These are phyloP conservation scores for Martes martes DNA, from an alignment of 2,113 vertebrate species.

Conservation along the genomic window DNA sequence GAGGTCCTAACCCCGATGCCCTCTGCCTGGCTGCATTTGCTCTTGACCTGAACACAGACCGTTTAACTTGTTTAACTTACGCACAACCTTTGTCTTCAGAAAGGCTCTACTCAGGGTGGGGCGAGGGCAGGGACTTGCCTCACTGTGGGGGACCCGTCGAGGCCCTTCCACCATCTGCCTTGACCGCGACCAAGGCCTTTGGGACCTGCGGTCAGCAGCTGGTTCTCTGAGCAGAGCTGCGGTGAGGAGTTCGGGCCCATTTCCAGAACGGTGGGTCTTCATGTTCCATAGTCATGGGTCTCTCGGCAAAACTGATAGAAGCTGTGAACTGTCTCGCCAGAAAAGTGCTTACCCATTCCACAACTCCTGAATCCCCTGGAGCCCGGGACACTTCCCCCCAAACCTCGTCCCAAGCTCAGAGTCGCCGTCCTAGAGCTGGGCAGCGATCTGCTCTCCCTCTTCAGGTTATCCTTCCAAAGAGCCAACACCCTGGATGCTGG, in stretches of 20 bases:
- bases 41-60: not conserved
- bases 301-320: not conserved
- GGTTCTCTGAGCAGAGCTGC: not conserved
- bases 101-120: not conserved
- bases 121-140: not conserved
- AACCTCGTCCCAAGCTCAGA: not conserved
- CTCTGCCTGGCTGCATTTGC: not conserved
- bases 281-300: not conserved
- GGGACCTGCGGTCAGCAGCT: not conserved
- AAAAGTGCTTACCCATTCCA: not conserved
- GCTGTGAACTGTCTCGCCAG: not conserved
- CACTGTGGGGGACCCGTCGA: not conserved
- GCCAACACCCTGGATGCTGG: not conserved
- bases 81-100: not conserved
- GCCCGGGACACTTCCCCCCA: accelerated
- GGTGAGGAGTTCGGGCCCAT: not conserved
- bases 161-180: not conserved
- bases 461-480: not conserved
- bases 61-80: not conserved
- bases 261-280: not conserved
- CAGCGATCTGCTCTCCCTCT: too few relatives aligned
- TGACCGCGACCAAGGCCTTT: not conserved
- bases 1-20: not conserved
- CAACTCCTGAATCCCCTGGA: not conserved
- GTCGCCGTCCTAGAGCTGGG: not conserved